Percentiles rank a stretch among this genome's conserved stretches.
Conservation (phyloP, 2,888 invertebrate species). For the Pomacea canaliculata region DNA sequence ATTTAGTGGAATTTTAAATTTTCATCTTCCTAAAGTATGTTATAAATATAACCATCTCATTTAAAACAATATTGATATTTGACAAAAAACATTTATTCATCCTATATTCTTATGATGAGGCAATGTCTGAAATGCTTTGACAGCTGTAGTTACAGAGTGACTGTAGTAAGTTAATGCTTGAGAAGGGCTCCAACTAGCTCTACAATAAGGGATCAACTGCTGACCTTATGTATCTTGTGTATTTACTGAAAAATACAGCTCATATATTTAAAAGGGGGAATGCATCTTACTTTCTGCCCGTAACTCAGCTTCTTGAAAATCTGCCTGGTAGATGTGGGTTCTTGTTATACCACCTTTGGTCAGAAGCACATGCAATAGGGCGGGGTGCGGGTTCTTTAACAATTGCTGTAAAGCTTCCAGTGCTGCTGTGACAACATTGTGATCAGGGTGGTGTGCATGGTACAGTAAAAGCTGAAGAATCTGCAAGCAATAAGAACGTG, state of each 20-base stretch:
- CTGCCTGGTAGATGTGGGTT: slow-evolving; percentile 55
- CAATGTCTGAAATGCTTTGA: no score
- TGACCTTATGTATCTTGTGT: no score
- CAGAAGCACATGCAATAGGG: slow-evolving; percentile 74
- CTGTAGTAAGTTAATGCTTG: no score
- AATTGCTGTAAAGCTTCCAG: slow-evolving; percentile 81
- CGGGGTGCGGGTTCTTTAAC: slow-evolving; percentile 74
- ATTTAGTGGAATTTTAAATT: no score
- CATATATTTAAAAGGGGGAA: neutral
- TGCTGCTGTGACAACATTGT: slow-evolving; percentile 89
- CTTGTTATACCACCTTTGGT: slow-evolving; percentile 70
- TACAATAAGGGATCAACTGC: no score
- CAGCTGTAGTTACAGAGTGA: no score
- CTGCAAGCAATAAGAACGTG: slow-evolving; percentile 50
- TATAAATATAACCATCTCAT: neutral
- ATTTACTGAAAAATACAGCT: no score
- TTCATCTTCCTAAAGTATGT: neutral
- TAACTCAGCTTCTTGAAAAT: slow-evolving; percentile 38
- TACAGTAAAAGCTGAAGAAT: slow-evolving; percentile 72
- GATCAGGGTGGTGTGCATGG: slow-evolving; percentile 77
- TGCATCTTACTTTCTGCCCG: slow-evolving; percentile 37
- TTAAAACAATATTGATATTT: neutral
- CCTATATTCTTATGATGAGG: no score
- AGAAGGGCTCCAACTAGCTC: no score
- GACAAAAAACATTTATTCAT: neutral